These are phyloP conservation scores for Epistrophe grossulariae DNA, from an alignment of 2,888 invertebrate species.

Conservation along the genomic window DNA sequence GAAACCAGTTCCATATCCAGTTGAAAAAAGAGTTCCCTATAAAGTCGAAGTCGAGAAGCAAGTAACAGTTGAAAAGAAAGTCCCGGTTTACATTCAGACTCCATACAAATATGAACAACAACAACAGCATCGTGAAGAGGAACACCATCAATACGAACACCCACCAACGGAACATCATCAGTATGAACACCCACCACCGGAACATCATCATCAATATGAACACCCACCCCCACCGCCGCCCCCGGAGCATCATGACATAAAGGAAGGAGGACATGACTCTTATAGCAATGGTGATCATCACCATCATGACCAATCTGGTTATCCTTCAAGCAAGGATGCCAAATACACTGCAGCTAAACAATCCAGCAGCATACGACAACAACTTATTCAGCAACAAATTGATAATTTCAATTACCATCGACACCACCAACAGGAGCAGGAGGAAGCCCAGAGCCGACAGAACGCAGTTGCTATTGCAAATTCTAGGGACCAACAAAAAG, in stretches of 20 bases:
- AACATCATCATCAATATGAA: constrained; percentile 12
- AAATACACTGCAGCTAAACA: constrained; percentile 62
- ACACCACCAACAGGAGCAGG: constrained; percentile 72
- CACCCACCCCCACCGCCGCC: constrained; percentile 46
- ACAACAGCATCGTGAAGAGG: constrained; percentile 47
- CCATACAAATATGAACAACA: constrained; percentile 83
- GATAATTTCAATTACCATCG: constrained; percentile 77
- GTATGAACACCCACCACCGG: constrained; percentile 44
- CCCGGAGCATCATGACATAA: constrained; percentile 63
- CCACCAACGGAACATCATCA: constrained; percentile 49
- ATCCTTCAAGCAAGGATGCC: constrained; percentile 76
- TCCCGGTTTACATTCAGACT: constrained; percentile 82
- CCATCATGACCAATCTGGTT: constrained; percentile 76
- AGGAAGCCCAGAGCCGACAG: constrained; percentile 76
- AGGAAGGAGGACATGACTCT: constrained; percentile 71
- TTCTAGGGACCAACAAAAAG: constrained; percentile 66
- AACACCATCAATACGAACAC: constrained; percentile 41
- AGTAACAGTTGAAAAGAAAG: constrained; percentile 82
- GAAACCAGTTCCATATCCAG: constrained; percentile 78
- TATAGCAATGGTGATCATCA: constrained; percentile 75
- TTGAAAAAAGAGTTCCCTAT: constrained; percentile 78
- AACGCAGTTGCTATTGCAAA: constrained; percentile 60
- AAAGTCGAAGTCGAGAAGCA: constrained; percentile 83
- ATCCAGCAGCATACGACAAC: constrained; percentile 39
- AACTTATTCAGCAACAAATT: constrained; percentile 76